Evolutionary conservation across 1,140 invertebrate species (phyloP).

Genomic region (Druon quercuslanigerum): DNA sequence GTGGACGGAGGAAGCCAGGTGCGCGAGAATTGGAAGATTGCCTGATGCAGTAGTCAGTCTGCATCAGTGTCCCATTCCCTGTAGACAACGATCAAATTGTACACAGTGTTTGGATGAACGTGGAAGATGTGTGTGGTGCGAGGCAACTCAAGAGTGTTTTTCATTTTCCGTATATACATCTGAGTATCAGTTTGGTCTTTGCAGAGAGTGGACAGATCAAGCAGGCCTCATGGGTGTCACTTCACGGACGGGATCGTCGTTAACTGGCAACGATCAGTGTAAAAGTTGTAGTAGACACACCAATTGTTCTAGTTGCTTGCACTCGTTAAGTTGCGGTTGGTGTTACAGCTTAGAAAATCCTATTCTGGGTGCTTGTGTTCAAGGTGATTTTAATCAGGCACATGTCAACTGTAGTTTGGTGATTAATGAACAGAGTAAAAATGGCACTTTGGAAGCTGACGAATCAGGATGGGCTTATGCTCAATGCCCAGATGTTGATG

Average conservation of each 20-base stretch:
- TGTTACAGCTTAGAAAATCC: constrained; percentile 92
- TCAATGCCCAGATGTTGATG: constrained; percentile 94
- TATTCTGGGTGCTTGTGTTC: constrained; percentile 86
- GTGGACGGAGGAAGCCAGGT: constrained; percentile 89
- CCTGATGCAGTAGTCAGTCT: constrained; percentile 80
- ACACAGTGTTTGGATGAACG: constrained; percentile 88
- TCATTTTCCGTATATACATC: constrained; percentile 96
- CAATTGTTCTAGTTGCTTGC: constrained; percentile 88
- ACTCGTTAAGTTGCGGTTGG: constrained; percentile 93
- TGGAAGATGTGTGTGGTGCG: constrained; percentile 96
- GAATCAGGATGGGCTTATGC: constrained; percentile 89
- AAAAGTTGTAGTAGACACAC: constrained; percentile 86
- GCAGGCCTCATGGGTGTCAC: constrained; percentile 75
- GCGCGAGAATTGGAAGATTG: constrained; percentile 85
- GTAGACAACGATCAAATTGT: constrained; percentile 85
- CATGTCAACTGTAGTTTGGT: constrained; percentile 80
- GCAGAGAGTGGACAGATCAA: constrained; percentile 94
- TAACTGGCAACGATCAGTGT: constrained; percentile 80
- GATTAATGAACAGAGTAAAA: constrained; percentile 45
- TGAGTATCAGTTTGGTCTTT: constrained; percentile 94
- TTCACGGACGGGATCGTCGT: constrained; percentile 62
- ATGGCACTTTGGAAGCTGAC: constrained; percentile 74
- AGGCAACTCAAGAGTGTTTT: constrained; percentile 92
- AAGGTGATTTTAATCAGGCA: constrained; percentile 86
- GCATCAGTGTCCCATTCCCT: constrained; percentile 84